Evolutionary conservation across 2,113 vertebrate genomes (phyloP), one percentile per base, ranked within the genome.

Genomic region (Phaethon lepturus): DNA sequence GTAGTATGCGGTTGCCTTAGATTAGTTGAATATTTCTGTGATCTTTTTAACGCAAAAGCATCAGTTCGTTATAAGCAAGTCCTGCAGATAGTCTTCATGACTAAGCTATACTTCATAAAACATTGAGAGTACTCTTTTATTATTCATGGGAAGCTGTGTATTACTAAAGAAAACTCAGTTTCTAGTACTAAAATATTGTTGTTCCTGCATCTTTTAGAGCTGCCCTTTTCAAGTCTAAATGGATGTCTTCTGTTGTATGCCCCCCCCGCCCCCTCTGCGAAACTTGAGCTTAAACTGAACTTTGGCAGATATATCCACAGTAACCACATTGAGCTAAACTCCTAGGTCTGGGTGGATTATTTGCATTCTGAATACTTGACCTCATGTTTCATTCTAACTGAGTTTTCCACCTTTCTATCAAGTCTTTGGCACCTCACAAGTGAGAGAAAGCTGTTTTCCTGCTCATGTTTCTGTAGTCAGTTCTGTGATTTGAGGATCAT

Each of bases 361-460:
- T 91, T 95, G 53, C 77, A 56, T 96, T 88, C 81, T 94, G 73
- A 96, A 69, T 80, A 55, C 67, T 78, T 66, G 62, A 93, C 56
- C 42, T 91, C 71, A 59, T 95, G 45, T 81, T 97, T 95, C 69
- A 22, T 78, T 93, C 26, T 64, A 20, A 42, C 28, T 29, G 44
- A 44, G 28, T 72, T 64, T 94, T 91, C 55, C 72, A 91, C 68
- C 68, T 91, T 55, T 75, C 77, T 49, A 6, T 75, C 63, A 56
- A 78, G 80, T 47, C 42, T 86, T 79, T 81, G 53, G 42, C 75
- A 83, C 68, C 5, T 77, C 8, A 28, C 59, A 81, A 86, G 64
- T 17, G 40, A 80, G 18, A 77, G 29, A 66, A 78, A 58, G 33
- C 33, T 58, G 53, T 71, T 79, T 75, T 72, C 14, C 44, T 80